These are phyloP conservation scores for Oligia strigilis DNA, from an alignment of 2,888 invertebrate species.

Conservation along the genomic window DNA sequence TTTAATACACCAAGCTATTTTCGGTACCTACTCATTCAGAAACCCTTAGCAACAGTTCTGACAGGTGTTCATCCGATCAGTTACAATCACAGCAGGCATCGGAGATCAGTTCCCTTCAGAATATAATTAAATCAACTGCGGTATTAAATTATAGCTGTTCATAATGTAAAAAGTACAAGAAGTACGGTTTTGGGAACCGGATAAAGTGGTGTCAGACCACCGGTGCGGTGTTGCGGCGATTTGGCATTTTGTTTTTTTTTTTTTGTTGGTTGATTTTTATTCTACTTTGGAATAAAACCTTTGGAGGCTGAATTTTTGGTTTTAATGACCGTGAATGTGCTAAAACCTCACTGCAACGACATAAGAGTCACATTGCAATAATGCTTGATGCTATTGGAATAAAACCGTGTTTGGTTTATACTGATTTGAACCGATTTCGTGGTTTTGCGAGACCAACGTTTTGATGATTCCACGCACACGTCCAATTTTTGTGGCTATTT, in stretches of 20 bases:
- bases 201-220: slow-evolving; percentile 24
- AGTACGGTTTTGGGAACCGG: slow-evolving; percentile 49
- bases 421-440: not conserved
- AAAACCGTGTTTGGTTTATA: not conserved
- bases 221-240: not conserved
- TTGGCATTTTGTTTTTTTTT: not conserved
- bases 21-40: slow-evolving; percentile 6
- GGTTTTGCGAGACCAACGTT: not conserved
- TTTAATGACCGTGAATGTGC: too few relatives aligned
- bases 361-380: not conserved
- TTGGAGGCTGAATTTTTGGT: too few relatives aligned
- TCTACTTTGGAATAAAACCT: too few relatives aligned
- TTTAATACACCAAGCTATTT: not conserved
- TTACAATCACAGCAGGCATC: slow-evolving; percentile 47
- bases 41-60: slow-evolving; percentile 14
- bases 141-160: slow-evolving; percentile 44
- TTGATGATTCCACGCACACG: too few relatives aligned
- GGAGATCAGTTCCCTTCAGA: slow-evolving; percentile 31
- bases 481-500: too few relatives aligned
- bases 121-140: slow-evolving; percentile 28
- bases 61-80: slow-evolving; percentile 30
- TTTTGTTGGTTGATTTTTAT: too few relatives aligned
- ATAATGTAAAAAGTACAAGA: slow-evolving; percentile 60
- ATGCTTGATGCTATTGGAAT: not conserved
- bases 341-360: not conserved